phyloP scores from a whole-genome alignment of 2,113 vertebrate species.

The Uria aalge region DNA sequence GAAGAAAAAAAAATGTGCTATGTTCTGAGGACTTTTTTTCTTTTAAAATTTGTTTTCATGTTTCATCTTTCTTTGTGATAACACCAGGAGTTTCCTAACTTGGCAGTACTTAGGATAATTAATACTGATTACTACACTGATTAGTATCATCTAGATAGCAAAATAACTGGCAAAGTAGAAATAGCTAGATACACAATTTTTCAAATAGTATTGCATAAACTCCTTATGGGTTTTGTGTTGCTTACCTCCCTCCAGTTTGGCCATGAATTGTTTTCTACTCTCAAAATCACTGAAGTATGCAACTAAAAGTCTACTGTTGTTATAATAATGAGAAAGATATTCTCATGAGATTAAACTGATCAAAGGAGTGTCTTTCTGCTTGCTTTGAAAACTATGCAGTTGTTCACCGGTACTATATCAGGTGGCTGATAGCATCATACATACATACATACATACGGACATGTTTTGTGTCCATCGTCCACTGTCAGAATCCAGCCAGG shows the following conservation, averaged over 20 bases:
- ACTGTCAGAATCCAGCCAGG: background rate
- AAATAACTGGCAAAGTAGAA: background rate
- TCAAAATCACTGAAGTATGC: background rate
- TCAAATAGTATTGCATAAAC: background rate
- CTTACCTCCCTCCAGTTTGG: background rate
- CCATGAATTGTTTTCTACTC: background rate
- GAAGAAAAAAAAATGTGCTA: background rate
- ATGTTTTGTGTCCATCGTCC: background rate
- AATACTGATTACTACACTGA: background rate
- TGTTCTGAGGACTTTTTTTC: background rate
- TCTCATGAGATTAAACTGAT: background rate
- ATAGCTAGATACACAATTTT: background rate
- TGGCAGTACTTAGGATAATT: slow-evolving; percentile 17
- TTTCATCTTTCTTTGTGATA: slow-evolving; percentile 33
- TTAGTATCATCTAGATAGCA: background rate
- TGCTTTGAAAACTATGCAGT: background rate
- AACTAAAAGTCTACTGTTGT: background rate
- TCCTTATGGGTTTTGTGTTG: background rate
- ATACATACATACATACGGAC: too few species aligned
- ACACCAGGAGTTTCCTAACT: background rate
- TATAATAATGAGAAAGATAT: background rate
- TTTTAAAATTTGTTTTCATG: background rate
- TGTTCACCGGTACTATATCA: background rate
- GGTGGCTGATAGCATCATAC: background rate
- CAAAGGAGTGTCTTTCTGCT: background rate